phyloP scores from a whole-genome alignment of 2,797 vertebrate species.

The Xiphorhynchus erythropygius region DNA sequence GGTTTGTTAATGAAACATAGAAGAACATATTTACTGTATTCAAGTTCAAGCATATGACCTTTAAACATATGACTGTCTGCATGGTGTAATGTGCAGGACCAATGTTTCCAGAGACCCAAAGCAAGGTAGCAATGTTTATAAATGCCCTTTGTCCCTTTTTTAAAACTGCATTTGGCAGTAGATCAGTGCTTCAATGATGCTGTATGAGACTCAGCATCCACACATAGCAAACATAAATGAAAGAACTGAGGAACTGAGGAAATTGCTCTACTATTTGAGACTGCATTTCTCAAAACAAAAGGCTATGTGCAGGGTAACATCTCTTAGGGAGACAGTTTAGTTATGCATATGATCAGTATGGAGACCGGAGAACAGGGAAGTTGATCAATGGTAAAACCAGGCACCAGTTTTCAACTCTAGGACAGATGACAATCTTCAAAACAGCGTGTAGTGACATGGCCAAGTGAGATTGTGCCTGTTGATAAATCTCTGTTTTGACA shows the following conservation, averaged over 20 bases:
- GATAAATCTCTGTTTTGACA: not conserved
- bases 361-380: not conserved
- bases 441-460: fast-evolving
- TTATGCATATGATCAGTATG: not conserved
- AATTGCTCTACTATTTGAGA: not conserved
- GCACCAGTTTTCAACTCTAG: not conserved
- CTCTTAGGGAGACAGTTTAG: not conserved
- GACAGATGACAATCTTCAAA: not conserved
- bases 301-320: not conserved
- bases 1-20: not conserved
- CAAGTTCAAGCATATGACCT: not conserved
- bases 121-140: not conserved
- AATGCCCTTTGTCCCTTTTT: not conserved
- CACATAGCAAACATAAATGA: not conserved
- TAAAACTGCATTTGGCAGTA: not conserved
- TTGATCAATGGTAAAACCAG: not conserved
- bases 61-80: not conserved
- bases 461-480: not conserved
- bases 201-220: not conserved
- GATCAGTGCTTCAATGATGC: not conserved
- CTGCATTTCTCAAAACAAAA: fast-evolving
- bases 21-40: not conserved
- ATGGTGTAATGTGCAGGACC: not conserved
- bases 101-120: not conserved
- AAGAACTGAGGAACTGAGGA: not conserved